A percentile compares a stretch with the other conserved stretches of the same genome.
These are phyloP conservation scores for Sinonovacula constricta DNA, from an alignment of 1,140 invertebrate genomes.

Conservation along the genomic window DNA sequence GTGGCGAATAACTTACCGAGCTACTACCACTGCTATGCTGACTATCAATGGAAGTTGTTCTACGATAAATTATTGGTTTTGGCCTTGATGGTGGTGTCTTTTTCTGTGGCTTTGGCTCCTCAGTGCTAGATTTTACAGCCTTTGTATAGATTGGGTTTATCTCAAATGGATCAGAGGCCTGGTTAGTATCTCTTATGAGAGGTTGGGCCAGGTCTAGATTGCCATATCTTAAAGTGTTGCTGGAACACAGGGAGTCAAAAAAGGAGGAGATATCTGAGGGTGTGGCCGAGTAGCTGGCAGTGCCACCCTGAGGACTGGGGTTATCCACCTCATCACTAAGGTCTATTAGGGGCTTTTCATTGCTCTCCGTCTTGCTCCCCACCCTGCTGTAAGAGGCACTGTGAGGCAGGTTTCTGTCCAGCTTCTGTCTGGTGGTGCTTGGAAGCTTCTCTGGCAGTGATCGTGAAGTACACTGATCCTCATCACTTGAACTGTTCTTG, in stretches of 20 bases:
- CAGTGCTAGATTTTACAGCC: conserved; percentile 6
- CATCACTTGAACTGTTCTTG: conserved; percentile 69
- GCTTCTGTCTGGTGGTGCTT: neutral
- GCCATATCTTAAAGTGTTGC: conserved; percentile 53
- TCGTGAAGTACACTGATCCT: conserved; percentile 12
- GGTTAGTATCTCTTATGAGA: conserved; percentile 52
- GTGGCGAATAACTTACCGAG: conserved; percentile 48
- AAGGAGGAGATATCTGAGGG: conserved; percentile 62
- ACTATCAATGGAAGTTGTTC: conserved; percentile 52
- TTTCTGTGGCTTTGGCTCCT: conserved; percentile 15
- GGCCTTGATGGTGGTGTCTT: conserved; percentile 29
- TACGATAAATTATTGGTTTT: conserved; percentile 54
- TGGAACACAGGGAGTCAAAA: conserved; percentile 68
- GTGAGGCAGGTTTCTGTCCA: neutral
- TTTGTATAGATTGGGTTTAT: conserved; percentile 42
- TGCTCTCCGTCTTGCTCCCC: conserved; percentile 22
- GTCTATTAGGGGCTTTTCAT: conserved; percentile 77
- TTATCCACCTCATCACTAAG: conserved; percentile 69
- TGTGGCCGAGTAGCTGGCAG: conserved; percentile 18
- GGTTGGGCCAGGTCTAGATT: conserved; percentile 67
- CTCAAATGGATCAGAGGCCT: conserved; percentile 69
- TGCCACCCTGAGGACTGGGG: neutral
- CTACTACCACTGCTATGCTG: conserved; percentile 43
- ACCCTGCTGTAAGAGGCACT: too few relatives aligned
- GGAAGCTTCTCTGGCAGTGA: neutral